Base-by-base conservation (phyloP, 1,140 invertebrate species). In the Drosophila miranda region DNA sequence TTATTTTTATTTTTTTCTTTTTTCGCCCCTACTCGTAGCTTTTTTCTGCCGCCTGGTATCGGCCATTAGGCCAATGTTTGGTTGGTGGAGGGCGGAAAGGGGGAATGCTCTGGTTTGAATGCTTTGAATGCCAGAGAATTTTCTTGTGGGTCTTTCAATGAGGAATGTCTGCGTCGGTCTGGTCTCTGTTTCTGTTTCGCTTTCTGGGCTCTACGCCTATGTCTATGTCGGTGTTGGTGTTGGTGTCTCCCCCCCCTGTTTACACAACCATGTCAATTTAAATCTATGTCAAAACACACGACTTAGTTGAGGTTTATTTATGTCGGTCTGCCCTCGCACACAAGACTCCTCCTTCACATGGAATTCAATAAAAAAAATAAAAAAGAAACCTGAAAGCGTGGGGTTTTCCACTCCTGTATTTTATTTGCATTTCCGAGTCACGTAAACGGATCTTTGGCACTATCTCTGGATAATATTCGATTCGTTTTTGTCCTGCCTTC, bases 271-370 rank as follows among this genome's bases (percentile, higher is more conserved):
- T 82, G 81, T 87, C 81, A 86, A 86, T 86, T 86, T 87, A 86
- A 86, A 86, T 86, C 82, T 87, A 86, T 86, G 81, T 87, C 81
- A 86, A 86, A 86, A 86, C 82, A 84, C 82, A 84, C 81, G 77
- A 75, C 81, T 84, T 86, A 86, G 77, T 84, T 84, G 82, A 84
- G 81, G 81, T 84, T 84, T 84, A 84, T 84, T 84, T 86, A 87
- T 84, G 81, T 75, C 68, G 81, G 81, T 78, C 66, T 63, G 62
- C 13, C 34, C 42, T 48, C 11, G 2, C 11, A 38, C 34, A 38
- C 34, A 5, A 8, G 19, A 14, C 16, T 8, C 23, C 16, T 23
- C 34, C 49, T 60, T 69, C 49, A 59, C 71, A 59, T 26, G 45
- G 50, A 74, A 86, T 84, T 84, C 81, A 86, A 84, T 86, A 84